phyloP scores from a whole-genome alignment of 2,888 invertebrate genomes.

The Troglohyphantes excavatus region DNA sequence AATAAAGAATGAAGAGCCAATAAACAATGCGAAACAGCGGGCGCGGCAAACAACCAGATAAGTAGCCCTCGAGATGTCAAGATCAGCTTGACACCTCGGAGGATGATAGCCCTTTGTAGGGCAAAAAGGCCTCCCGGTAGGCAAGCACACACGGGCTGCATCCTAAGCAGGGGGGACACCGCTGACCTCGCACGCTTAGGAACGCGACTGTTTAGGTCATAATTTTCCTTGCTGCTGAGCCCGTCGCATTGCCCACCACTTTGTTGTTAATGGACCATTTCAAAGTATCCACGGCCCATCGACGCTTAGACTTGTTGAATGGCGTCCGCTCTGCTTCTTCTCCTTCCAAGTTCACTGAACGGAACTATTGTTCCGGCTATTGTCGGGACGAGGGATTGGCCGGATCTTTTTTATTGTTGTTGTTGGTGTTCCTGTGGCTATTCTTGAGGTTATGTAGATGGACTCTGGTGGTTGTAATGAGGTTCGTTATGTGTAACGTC shows the following conservation, averaged over 20 bases:
- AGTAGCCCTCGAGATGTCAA: background rate
- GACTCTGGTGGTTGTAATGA: no score
- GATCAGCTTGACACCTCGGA: background rate
- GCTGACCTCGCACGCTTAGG: conserved; percentile 25
- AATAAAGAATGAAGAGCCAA: no score
- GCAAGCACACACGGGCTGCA: background rate
- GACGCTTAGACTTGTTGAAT: background rate
- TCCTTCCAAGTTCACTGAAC: conserved; percentile 5
- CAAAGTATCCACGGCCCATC: background rate
- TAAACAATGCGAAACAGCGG: no score
- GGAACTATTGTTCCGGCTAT: conserved; percentile 3
- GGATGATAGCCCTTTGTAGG: background rate
- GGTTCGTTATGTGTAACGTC: no score
- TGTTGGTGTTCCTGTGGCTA: background rate
- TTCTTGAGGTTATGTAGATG: no score
- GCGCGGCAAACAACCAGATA: background rate
- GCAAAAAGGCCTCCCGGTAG: background rate
- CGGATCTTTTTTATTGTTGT: background rate
- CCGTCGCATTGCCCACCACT: background rate
- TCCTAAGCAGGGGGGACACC: conserved; percentile 14
- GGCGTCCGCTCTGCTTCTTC: background rate
- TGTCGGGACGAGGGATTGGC: background rate
- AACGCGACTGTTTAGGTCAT: conserved; percentile 21
- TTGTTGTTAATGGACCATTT: conserved; percentile 2
- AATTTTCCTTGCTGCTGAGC: background rate